Conservation (phyloP, 2,888 invertebrate species). For the Stramonita haemastoma region DNA sequence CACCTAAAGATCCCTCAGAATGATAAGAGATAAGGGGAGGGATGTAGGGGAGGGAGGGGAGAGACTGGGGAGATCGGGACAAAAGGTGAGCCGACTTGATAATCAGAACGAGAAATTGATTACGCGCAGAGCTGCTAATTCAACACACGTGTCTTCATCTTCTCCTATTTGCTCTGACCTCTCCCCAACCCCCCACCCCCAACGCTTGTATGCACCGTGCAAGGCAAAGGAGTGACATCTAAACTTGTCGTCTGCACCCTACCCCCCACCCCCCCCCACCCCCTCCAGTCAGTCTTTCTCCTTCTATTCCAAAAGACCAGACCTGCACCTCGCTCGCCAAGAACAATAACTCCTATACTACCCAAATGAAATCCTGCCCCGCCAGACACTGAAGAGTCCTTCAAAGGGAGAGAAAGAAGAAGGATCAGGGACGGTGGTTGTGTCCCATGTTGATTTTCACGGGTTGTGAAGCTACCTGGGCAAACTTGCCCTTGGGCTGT, state of each 20-base stretch:
- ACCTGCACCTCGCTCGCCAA: conserved; percentile 18
- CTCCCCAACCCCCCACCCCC: background rate
- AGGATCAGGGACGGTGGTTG: conserved; percentile 1
- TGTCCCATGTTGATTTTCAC: conserved; percentile 37
- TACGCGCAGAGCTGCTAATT: conserved; percentile 24
- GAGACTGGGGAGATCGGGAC: too few species aligned
- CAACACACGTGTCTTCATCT: conserved; percentile 28
- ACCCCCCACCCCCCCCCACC: too few species aligned
- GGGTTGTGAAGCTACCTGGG: background rate
- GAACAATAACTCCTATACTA: conserved; percentile 36
- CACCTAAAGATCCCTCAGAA: background rate
- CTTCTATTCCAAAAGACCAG: too few species aligned
- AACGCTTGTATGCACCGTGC: too few species aligned
- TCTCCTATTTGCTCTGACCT: conserved; percentile 9
- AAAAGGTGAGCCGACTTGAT: background rate
- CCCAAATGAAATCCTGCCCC: conserved; percentile 31
- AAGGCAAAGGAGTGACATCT: background rate
- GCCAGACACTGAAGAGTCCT: conserved; percentile 29
- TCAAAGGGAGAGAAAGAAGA: conserved; percentile 22
- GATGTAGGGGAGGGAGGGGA: too few species aligned
- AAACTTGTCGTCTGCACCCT: background rate
- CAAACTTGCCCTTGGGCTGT: too few species aligned
- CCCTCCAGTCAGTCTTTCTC: background rate
- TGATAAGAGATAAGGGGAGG: too few species aligned
- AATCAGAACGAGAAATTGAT: conserved; percentile 36